Percentiles rank a stretch among this genome's conserved stretches.
These are phyloP conservation scores for Gymnopithys bicolor DNA, from an alignment of 2,797 vertebrate genomes.

Conservation along the genomic window DNA sequence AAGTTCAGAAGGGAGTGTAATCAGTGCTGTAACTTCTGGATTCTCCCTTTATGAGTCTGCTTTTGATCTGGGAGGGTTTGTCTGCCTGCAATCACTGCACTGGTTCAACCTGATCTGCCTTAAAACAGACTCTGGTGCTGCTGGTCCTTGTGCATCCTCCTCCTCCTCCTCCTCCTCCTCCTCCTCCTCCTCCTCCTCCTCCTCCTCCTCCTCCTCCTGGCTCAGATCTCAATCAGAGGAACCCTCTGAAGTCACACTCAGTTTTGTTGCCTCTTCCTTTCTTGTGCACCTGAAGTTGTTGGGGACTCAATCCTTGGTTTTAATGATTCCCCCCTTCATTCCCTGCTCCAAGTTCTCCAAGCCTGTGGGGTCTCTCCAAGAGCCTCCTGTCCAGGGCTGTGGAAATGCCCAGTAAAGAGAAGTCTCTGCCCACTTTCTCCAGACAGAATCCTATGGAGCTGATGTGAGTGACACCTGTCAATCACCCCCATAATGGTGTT, in stretches of 20 bases:
- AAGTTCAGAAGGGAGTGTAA: background rate
- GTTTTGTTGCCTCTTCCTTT: background rate
- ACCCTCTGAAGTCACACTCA: background rate
- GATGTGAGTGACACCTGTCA: background rate
- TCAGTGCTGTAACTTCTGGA: background rate
- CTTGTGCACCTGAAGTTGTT: background rate
- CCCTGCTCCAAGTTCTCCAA: accelerated
- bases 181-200: background rate
- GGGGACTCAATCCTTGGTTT: background rate
- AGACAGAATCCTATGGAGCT: background rate
- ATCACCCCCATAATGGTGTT: background rate
- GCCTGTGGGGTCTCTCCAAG: accelerated
- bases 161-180: too few relatives aligned
- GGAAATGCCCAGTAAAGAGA: background rate
- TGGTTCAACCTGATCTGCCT: background rate
- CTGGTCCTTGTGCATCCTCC: background rate
- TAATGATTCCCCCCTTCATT: background rate
- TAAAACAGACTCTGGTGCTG: accelerated
- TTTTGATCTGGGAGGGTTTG: background rate
- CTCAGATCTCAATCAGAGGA: background rate
- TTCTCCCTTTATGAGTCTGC: background rate
- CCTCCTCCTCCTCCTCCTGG: background rate
- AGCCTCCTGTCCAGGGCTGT: background rate
- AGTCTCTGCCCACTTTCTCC: background rate
- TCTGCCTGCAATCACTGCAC: background rate